Evolutionary conservation across 2,113 vertebrate genomes (phyloP).

Genomic region (Microcebus griseorufus): DNA sequence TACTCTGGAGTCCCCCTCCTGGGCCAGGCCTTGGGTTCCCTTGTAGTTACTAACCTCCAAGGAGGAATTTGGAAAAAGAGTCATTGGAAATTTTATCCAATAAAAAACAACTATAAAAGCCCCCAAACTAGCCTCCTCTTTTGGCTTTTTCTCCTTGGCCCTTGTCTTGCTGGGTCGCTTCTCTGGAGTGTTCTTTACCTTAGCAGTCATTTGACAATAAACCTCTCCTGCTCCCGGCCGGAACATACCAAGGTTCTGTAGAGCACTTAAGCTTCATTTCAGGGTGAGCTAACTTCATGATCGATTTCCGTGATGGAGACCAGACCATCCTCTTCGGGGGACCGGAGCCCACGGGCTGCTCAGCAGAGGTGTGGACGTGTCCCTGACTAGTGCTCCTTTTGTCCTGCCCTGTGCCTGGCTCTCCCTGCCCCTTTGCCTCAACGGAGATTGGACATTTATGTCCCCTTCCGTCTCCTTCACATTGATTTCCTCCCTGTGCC

Average conservation of each 20-base stretch:
- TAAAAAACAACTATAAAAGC: background rate
- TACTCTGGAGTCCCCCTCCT: background rate
- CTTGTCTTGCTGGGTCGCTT: background rate
- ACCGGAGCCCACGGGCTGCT: background rate
- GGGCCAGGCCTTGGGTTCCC: background rate
- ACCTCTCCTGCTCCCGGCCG: background rate
- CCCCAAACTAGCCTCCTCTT: background rate
- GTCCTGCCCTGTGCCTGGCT: background rate
- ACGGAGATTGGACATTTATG: background rate
- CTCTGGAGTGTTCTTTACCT: background rate
- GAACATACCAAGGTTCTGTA: background rate
- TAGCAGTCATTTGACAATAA: background rate
- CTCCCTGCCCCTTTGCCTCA: background rate
- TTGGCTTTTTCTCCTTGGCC: background rate
- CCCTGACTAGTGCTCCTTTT: background rate
- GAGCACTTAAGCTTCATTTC: conserved; percentile 9
- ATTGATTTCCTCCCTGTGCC: background rate
- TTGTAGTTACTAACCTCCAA: background rate
- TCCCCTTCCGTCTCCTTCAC: background rate
- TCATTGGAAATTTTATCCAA: background rate
- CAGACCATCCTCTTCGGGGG: background rate
- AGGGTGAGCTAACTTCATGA: background rate
- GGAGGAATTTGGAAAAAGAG: conserved; percentile 3
- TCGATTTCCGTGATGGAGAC: background rate
- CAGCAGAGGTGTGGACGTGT: background rate